phyloP scores from a whole-genome alignment of 2,888 invertebrate genomes.

The Beris morrisii region DNA sequence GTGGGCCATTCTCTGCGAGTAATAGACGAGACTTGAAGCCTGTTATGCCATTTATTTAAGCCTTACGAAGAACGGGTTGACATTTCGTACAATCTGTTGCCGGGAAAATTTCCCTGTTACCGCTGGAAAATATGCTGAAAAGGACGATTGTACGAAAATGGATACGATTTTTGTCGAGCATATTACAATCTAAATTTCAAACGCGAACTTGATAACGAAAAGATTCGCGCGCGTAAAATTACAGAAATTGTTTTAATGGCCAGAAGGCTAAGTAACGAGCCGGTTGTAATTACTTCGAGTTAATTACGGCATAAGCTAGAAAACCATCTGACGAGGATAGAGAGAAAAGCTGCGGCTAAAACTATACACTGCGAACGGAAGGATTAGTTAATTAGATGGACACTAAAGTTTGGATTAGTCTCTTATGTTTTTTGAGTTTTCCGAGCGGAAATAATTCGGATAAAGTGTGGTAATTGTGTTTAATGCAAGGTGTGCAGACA shows the following conservation, averaged over 20 bases:
- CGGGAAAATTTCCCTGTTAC: constrained; percentile 17
- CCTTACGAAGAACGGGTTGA: constrained; percentile 30
- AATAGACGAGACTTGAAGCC: neutral
- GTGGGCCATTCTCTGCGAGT: neutral
- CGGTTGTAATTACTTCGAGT: neutral
- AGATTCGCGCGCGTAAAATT: neutral
- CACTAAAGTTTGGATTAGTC: constrained; percentile 9
- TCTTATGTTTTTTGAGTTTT: no score
- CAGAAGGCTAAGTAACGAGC: neutral
- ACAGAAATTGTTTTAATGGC: constrained; percentile 16
- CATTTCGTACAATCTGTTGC: constrained; percentile 38
- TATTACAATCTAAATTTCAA: neutral
- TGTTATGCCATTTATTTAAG: constrained; percentile 16
- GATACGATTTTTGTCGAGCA: no score
- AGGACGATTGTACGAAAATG: neutral
- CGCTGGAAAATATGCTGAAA: constrained; percentile 33
- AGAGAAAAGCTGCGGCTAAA: neutral
- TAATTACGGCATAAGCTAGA: constrained; percentile 18
- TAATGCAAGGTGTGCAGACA: no score
- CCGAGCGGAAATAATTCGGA: no score
- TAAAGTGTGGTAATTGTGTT: no score
- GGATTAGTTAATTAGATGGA: constrained; percentile 2
- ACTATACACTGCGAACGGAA: neutral
- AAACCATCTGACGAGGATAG: constrained; percentile 26
- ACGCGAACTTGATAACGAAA: neutral